Conservation (phyloP, 2,113 vertebrate species). For the Mystacornis crossleyi region DNA sequence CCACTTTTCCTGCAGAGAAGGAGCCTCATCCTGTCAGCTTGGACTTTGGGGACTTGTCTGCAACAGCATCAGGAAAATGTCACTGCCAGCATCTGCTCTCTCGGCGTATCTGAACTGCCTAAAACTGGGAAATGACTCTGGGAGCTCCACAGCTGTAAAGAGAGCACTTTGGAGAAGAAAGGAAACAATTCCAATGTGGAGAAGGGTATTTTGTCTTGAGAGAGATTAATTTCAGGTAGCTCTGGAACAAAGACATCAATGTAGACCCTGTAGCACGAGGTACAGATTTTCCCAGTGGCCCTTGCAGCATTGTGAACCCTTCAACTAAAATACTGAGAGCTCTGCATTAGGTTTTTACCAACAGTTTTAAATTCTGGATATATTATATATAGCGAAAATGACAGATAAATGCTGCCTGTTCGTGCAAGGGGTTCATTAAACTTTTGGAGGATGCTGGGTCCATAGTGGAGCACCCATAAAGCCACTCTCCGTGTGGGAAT, state of each 20-base stretch:
- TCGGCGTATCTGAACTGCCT: neutral
- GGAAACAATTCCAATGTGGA: neutral
- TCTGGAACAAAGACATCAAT: neutral
- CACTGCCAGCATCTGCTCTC: neutral
- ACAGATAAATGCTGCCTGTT: neutral
- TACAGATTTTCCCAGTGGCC: neutral
- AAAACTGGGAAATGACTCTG: neutral
- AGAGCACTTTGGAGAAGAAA: neutral
- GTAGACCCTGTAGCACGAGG: neutral
- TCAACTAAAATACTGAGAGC: neutral
- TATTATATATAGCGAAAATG: rapidly evolving
- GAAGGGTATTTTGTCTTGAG: neutral
- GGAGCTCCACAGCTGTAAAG: neutral
- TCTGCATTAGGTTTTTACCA: neutral
- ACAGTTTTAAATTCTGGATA: neutral
- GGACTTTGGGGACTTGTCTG: neutral
- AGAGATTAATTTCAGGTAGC: neutral
- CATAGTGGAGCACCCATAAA: neutral
- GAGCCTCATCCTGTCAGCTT: neutral
- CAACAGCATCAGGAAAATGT: neutral
- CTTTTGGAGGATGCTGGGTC: neutral
- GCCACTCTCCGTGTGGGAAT: neutral
- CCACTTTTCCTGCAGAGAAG: neutral
- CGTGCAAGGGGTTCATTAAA: neutral
- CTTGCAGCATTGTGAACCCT: neutral